Evolutionary conservation across 2,888 invertebrate species (phyloP).

Genomic region (Epirrhoe alternata): DNA sequence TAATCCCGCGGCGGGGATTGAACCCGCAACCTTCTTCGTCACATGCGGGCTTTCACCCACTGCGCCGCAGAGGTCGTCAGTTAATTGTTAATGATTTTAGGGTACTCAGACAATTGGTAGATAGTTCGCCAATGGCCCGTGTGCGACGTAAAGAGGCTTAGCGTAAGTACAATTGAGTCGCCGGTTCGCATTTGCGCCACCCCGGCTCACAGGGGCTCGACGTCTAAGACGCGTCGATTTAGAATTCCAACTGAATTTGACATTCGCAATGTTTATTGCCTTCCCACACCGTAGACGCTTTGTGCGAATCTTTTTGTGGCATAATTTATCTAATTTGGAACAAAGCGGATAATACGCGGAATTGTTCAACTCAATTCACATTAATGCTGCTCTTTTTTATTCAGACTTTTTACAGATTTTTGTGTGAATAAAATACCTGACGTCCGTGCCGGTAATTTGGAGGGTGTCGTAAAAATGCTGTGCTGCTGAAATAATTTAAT

Average conservation of each 20-base stretch:
- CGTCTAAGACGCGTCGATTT: slow-evolving; percentile 68
- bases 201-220: slow-evolving; percentile 47
- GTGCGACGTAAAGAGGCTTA: neutral
- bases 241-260: slow-evolving; percentile 75
- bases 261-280: slow-evolving; percentile 76
- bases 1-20: no score
- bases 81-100: neutral
- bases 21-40: no score
- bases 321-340: slow-evolving; percentile 80
- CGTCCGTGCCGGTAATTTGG: slow-evolving; percentile 28
- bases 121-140: neutral
- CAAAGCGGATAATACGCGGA: slow-evolving; percentile 68
- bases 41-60: no score
- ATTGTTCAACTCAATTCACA: slow-evolving; percentile 58
- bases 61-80: neutral
- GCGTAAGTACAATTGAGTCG: slow-evolving; percentile 17
- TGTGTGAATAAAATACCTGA: slow-evolving; percentile 31
- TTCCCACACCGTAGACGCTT: slow-evolving; percentile 63
- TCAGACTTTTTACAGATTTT: slow-evolving; percentile 37
- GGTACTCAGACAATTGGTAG: neutral
- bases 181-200: slow-evolving; percentile 41
- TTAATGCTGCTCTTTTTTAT: slow-evolving; percentile 45
- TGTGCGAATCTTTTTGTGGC: slow-evolving; percentile 72
- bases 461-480: slow-evolving; percentile 26
- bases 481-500: slow-evolving; percentile 21